Conservation (phyloP, 2,888 invertebrate genomes). For the Mactromeris polynyma region DNA sequence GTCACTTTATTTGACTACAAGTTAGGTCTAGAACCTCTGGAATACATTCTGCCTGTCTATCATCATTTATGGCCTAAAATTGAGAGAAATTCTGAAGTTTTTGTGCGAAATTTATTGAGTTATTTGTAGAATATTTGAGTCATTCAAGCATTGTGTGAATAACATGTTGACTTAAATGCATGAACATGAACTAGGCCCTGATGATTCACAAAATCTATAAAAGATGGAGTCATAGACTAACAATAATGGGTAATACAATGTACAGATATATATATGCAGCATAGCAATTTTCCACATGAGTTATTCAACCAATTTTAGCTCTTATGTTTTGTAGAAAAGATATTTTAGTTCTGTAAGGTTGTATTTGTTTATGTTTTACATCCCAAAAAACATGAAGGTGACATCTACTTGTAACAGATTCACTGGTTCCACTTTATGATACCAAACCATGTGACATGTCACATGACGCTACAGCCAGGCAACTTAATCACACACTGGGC, state of each 20-base stretch:
- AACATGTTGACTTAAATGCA: slow-evolving; percentile 4
- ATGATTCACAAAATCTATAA: neutral
- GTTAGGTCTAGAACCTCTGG: neutral
- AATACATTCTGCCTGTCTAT: neutral
- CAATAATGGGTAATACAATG: neutral
- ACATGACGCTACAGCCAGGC: no score
- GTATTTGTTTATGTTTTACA: no score
- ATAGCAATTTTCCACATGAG: neutral
- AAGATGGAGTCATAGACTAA: neutral
- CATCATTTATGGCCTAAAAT: neutral
- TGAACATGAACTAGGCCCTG: neutral
- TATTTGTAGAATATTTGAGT: slow-evolving; percentile 18
- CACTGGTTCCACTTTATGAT: no score
- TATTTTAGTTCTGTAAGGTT: no score
- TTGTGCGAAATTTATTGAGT: slow-evolving; percentile 12
- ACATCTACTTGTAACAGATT: no score
- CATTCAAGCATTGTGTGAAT: neutral
- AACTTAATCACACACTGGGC: no score
- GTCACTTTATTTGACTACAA: neutral
- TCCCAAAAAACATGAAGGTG: no score
- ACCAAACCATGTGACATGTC: no score
- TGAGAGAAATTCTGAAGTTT: neutral
- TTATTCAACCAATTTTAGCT: neutral
- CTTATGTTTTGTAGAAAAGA: neutral
- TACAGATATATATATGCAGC: neutral